Evolutionary conservation across 2,888 invertebrate genomes (phyloP).

Genomic region (Ypsolopha sequella): DNA sequence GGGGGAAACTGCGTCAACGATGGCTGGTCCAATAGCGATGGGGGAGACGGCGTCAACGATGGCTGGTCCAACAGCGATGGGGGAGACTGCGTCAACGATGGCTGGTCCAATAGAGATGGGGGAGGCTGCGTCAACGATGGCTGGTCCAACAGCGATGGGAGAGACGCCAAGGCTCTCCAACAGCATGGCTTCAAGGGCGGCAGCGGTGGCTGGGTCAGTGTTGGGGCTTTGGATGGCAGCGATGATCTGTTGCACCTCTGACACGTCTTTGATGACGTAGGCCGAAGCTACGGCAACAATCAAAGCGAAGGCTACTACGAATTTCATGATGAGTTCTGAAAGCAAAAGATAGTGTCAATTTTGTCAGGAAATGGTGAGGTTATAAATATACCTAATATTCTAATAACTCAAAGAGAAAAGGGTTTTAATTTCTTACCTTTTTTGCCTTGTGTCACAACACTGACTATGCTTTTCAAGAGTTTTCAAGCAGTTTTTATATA

Average conservation of each 20-base stretch:
- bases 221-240: conserved; percentile 38
- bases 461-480: background rate
- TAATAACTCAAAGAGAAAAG: background rate
- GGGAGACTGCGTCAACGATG: conserved; percentile 8
- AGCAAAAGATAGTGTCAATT: background rate
- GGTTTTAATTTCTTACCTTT: background rate
- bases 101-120: conserved; percentile 11
- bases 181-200: conserved; percentile 16
- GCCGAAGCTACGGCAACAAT: conserved; percentile 41
- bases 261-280: conserved; percentile 17
- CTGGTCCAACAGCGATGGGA: conserved; percentile 7
- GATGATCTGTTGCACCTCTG: conserved; percentile 28
- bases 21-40: conserved; percentile 10
- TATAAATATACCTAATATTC: background rate
- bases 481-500: conserved; percentile 1
- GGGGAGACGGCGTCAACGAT: conserved; percentile 10
- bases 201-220: conserved; percentile 37
- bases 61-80: conserved; percentile 20
- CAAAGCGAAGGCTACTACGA: conserved; percentile 35
- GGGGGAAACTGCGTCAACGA: conserved; percentile 7
- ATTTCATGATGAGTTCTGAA: conserved; percentile 37
- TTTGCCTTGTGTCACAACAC: background rate
- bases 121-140: conserved; percentile 10
- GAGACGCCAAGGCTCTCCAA: conserved; percentile 17
- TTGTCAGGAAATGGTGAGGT: too few relatives aligned